A percentile compares a stretch with the other conserved stretches of the same genome.
These are phyloP conservation scores for Dynastes hyllus DNA, from an alignment of 2,888 invertebrate genomes.

Conservation along the genomic window DNA sequence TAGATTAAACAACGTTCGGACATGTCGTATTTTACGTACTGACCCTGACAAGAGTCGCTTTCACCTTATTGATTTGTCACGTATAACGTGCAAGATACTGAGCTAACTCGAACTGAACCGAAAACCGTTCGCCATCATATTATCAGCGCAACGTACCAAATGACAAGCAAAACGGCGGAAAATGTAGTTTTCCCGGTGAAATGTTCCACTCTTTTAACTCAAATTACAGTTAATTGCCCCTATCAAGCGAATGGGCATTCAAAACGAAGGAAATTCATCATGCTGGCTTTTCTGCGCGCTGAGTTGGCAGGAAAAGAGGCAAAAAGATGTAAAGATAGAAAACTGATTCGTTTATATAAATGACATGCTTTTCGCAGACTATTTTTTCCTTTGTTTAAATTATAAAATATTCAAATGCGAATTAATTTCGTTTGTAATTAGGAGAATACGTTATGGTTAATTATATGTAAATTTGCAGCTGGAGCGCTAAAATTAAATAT, in stretches of 20 bases:
- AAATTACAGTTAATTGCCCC: constrained; percentile 23
- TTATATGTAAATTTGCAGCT: too few species aligned
- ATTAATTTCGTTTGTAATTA: not conserved
- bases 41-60: constrained; percentile 4
- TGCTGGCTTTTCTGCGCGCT: not conserved
- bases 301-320: not conserved
- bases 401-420: not conserved
- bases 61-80: constrained; percentile 21
- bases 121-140: not conserved
- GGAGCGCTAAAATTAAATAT: too few species aligned
- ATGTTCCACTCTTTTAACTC: not conserved
- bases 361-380: not conserved
- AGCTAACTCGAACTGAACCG: constrained; percentile 18
- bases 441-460: not conserved
- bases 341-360: constrained; percentile 20
- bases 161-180: not conserved
- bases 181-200: not conserved
- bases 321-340: constrained; percentile 4
- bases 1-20: too few species aligned
- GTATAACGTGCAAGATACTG: constrained; percentile 3
- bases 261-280: constrained; percentile 8
- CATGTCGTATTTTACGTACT: not conserved
- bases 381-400: not conserved
- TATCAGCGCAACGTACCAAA: not conserved
- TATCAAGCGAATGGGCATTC: not conserved